Evolutionary conservation across 2,797 vertebrate species (phyloP).

Genomic region (Valencia hispanica): DNA sequence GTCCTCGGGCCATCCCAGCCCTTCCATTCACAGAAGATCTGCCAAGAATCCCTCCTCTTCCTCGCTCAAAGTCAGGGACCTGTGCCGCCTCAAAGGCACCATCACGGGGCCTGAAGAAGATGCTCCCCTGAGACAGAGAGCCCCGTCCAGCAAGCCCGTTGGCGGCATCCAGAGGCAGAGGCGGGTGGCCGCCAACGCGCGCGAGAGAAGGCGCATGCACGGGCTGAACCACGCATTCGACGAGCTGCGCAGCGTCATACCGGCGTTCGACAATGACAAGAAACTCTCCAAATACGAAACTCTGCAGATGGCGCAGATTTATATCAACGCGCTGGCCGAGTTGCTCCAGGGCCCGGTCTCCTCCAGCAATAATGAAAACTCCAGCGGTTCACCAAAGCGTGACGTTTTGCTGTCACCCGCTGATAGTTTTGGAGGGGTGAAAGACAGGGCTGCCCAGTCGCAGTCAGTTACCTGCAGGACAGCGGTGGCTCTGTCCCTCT

Average conservation of each 20-base stretch:
- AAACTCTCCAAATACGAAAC: conserved; percentile 98
- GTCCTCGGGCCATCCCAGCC: conserved; percentile 71
- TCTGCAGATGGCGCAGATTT: conserved; percentile 97
- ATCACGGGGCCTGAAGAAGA: conserved; percentile 62
- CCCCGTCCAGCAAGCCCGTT: conserved; percentile 78
- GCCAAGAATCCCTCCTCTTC: conserved; percentile 69
- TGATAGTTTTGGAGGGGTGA: conserved; percentile 47
- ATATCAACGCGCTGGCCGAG: conserved; percentile 95
- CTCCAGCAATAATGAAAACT: conserved; percentile 17
- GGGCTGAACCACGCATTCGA: conserved; percentile 97
- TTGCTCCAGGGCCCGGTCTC: conserved; percentile 82
- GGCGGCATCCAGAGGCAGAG: conserved; percentile 90
- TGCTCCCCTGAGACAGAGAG: conserved; percentile 75
- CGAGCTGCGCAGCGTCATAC: conserved; percentile 96
- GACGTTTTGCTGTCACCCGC: conserved; percentile 59
- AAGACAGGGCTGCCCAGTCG: conserved; percentile 59
- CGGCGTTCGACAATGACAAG: conserved; percentile 96
- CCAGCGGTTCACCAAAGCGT: conserved; percentile 68
- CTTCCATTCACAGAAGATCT: conserved; percentile 65
- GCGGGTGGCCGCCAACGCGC: conserved; percentile 92
- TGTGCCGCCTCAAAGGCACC: conserved; percentile 77
- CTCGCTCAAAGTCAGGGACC: conserved; percentile 78
- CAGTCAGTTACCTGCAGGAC: conserved; percentile 60
- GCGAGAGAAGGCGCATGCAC: conserved; percentile 94
- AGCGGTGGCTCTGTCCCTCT: conserved; percentile 41